Base-by-base conservation (phyloP, 2,888 invertebrate genomes). In the Theodoxus fluviatilis region DNA sequence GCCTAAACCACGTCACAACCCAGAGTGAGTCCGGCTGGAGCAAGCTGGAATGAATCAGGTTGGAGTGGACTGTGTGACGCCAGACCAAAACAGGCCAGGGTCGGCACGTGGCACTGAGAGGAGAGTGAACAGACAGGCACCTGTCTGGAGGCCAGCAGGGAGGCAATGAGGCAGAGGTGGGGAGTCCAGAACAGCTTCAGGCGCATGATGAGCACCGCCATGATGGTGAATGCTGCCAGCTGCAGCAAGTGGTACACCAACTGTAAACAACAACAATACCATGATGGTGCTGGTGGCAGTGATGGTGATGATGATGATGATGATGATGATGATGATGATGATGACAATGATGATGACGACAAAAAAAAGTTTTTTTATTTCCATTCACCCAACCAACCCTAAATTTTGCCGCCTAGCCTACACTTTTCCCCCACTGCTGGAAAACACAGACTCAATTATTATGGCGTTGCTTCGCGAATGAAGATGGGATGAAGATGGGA, bases 151-250 rank as follows among this genome's bases (percentile, higher is more conserved):
- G 73, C 90, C 25, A 92, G 85, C 1, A 94, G 86, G 0, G 93
- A 91, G 0, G 91, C 90, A 1, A 93, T 88, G 1, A 94, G 89
- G 83, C 94, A 93, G 80, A 94, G 86, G 78, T 94, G 93, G 0
- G 94, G 93, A 0, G 92, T 92, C 85, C 93, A 91, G 78, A 94
- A 91, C 67, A 94, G 84, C 81, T 94, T 94, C 63, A 94, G 84
- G 79, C 94, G 88, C 93, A 94, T 94, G 7, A 94, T 90, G 15
- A 94, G 84, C 1, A 88, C 83, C n/a, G 94, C 93, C 92, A 94
- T 92, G 0, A 91, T 81, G 1, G 90, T 90, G 84, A 92, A 95
- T 47, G 92, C 92, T 43, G 89, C 86, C 86, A 92, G 89, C 83
- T 94, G 94, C 12, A 92, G 88, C 37, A 92, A 85, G 83, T 92